These are phyloP conservation scores for Lepisosteus osseus DNA, from an alignment of 2,113 vertebrate genomes.

Conservation along the genomic window DNA sequence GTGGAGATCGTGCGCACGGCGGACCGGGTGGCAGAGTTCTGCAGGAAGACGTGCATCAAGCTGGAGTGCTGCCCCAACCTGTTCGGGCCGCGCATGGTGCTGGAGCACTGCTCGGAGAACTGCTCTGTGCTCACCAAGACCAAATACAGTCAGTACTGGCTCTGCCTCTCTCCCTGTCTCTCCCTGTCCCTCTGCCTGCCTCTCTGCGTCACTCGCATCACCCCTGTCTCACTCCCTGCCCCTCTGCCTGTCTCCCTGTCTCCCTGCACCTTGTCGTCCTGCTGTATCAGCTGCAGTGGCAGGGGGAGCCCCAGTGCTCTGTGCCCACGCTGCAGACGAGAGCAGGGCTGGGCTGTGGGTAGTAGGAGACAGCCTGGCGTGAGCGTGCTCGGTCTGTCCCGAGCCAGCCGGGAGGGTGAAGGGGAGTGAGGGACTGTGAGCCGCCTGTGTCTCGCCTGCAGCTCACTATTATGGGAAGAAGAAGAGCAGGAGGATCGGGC, in stretches of 20 bases:
- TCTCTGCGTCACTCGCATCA: neutral
- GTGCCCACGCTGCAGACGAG: no score
- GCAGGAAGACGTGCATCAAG: constrained; percentile 91
- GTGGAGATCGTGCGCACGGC: constrained; percentile 93
- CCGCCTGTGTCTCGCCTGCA: constrained; percentile 41
- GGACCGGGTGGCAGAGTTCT: constrained; percentile 91
- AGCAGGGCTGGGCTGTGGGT: no score
- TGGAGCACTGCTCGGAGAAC: constrained; percentile 94
- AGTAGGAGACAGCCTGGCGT: no score
- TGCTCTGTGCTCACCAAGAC: constrained; percentile 97
- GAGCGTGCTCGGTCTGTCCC: no score
- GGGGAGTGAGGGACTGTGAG: neutral
- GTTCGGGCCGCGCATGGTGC: constrained; percentile 91
- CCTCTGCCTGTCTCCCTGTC: no score
- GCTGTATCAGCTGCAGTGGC: no score
- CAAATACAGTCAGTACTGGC: constrained; percentile 86
- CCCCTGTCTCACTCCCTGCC: no score
- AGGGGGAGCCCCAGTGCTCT: no score
- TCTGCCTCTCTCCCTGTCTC: neutral
- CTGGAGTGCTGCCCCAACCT: constrained; percentile 95
- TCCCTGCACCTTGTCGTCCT: no score
- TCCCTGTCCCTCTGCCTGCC: neutral
- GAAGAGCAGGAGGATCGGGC: constrained; percentile 86
- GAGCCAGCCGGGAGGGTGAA: no score
- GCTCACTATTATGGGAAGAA: constrained; percentile 95